Base-by-base conservation (phyloP, 2,113 vertebrate genomes). In the Mystacornis crossleyi region DNA sequence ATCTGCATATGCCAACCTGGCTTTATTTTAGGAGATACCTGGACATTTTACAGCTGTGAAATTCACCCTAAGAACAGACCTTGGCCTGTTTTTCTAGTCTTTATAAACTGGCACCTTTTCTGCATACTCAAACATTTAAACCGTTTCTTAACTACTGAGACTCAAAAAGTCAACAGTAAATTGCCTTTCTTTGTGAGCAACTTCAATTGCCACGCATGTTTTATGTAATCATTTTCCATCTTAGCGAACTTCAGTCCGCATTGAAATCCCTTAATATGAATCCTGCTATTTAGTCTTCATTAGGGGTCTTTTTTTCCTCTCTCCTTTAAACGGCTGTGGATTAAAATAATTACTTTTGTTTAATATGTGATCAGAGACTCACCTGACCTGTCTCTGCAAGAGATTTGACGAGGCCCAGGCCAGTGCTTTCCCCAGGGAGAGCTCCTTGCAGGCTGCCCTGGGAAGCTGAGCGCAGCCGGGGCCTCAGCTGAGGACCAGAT, bases 301-400 rank as follows among this genome's bases (percentile, higher is more conserved):
- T 47, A 82, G 34, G 18, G 50, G 82, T 33, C 17, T 18, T 31
- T 62, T 69, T 57, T 61, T 29, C 50, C 65, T 50, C 33, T 90
- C 36, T 73, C 21, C 66, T 89, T 93, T 80, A 88, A 95, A 90
- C 20, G 64, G 3, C 19, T 36, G 42, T 40, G 81, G 48, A 86
- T 95, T 93, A 80, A 87, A 96, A 90, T 47, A 96, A 90, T 94
- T 79, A 8, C 73, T 94, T 95, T 87, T 93, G 54, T 96, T 91
- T 82, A 21, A n/a, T 36, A 29, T 2, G 14, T 73, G 81, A 79
- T 84, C 72, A 77, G 87, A 93, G 87, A 8, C 66, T 91, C 81
- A 83, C 92, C 92, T 94, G 78, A 81, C 78, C 84, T 87, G 84
- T 66, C 84, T 91, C 58, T 90, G 90, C 86, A 90, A 61, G 81